A percentile compares a stretch with the other conserved stretches of the same genome.
phyloP scores from a whole-genome alignment of 2,797 vertebrate species.

The Lepilemur ruficaudatus region DNA sequence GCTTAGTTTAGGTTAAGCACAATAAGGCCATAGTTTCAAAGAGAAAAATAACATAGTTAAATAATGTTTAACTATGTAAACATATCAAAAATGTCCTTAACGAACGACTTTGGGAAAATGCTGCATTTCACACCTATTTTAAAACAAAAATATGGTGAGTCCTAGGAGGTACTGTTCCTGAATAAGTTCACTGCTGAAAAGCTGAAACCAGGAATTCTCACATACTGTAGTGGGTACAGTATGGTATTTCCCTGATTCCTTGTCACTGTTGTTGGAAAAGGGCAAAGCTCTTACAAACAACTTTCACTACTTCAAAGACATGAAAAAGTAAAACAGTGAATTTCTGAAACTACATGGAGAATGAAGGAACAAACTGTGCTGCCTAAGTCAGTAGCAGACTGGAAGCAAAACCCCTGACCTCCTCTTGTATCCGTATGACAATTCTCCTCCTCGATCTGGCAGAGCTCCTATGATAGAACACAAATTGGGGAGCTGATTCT shows the following conservation, averaged over 20 bases:
- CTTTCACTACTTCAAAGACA: not conserved
- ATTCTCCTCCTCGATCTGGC: not conserved
- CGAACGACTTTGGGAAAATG: not conserved
- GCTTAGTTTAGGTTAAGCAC: not conserved
- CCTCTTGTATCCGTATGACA: accelerated
- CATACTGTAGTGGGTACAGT: accelerated
- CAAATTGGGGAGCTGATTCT: not conserved
- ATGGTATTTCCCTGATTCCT: accelerated
- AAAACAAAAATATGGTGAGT: slow-evolving; percentile 23
- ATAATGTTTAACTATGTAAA: not conserved
- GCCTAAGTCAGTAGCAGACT: not conserved
- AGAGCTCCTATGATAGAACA: accelerated
- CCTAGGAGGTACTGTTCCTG: not conserved
- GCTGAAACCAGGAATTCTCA: not conserved
- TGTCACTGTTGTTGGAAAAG: not conserved
- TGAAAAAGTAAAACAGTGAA: not conserved
- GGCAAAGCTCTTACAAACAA: not conserved
- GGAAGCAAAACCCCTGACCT: not conserved
- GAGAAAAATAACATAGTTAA: not conserved
- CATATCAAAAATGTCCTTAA: not conserved
- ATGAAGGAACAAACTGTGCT: not conserved
- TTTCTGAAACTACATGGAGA: not conserved
- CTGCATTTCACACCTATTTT: slow-evolving; percentile 43
- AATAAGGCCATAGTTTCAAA: not conserved
- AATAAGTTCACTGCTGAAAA: not conserved